Evolutionary conservation across 1,140 invertebrate genomes (phyloP).

Genomic region (Phenacoccus solenopsis): DNA sequence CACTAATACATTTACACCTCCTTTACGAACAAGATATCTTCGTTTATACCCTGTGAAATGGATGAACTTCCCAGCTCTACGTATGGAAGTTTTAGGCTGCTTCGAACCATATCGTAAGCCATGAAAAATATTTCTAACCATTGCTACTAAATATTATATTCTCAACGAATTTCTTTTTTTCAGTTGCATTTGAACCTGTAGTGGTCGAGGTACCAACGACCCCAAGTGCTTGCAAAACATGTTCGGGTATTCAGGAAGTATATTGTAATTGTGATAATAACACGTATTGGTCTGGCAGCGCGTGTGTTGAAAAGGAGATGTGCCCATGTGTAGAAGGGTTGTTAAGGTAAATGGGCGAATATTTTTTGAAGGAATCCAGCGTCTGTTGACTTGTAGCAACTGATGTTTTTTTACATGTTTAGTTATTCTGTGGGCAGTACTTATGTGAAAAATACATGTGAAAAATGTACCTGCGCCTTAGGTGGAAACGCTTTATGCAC

Average conservation of each 20-base stretch:
- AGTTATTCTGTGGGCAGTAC: slow-evolving; percentile 19
- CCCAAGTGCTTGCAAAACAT: background rate
- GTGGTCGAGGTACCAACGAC: background rate
- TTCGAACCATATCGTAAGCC: slow-evolving; percentile 49
- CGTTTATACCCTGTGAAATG: slow-evolving; percentile 59
- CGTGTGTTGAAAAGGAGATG: slow-evolving; percentile 27
- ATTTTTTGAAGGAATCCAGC: no score
- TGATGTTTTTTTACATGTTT: background rate
- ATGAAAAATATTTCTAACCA: no score
- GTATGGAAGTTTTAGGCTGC: slow-evolving; percentile 64
- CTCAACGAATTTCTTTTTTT: no score
- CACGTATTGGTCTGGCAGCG: slow-evolving; percentile 28
- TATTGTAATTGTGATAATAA: background rate
- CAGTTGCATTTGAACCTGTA: background rate
- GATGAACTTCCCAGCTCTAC: slow-evolving; percentile 56
- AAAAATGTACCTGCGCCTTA: slow-evolving; percentile 60
- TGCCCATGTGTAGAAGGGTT: slow-evolving; percentile 13
- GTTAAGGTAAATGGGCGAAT: background rate
- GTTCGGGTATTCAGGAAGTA: background rate
- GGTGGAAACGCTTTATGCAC: slow-evolving; percentile 52
- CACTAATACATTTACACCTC: slow-evolving; percentile 36
- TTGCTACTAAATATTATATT: no score
- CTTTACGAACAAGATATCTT: slow-evolving; percentile 57
- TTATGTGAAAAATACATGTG: slow-evolving; percentile 48
- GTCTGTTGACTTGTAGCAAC: background rate